phyloP scores from a whole-genome alignment of 2,888 invertebrate species.

The Stenolophus ochropezus region DNA sequence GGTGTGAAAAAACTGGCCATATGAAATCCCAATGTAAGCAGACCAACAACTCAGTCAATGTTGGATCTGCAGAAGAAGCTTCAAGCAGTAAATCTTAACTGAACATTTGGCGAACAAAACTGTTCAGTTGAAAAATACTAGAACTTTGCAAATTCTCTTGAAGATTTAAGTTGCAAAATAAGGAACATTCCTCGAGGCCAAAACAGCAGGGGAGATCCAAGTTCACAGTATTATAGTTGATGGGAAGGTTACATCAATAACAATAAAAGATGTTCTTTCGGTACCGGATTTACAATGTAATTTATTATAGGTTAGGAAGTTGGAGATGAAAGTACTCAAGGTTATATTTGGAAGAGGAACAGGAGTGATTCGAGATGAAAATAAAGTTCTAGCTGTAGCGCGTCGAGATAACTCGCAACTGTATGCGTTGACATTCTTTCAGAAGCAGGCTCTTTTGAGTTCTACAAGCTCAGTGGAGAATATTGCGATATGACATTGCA shows the following conservation, averaged over 20 bases:
- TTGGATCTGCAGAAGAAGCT: slow-evolving; percentile 51
- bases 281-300: slow-evolving; percentile 62
- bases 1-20: background rate
- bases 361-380: slow-evolving; percentile 62
- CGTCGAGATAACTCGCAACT: slow-evolving; percentile 57
- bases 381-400: slow-evolving; percentile 55
- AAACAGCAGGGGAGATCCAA: slow-evolving; percentile 58
- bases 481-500: slow-evolving; percentile 61
- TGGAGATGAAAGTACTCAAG: slow-evolving; percentile 63
- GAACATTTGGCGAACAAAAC: slow-evolving; percentile 62
- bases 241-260: slow-evolving; percentile 57
- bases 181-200: slow-evolving; percentile 58
- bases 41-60: no score
- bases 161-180: slow-evolving; percentile 63
- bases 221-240: slow-evolving; percentile 53
- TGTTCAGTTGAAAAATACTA: slow-evolving; percentile 58
- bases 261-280: slow-evolving; percentile 62
- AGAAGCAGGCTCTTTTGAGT: background rate
- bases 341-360: slow-evolving; percentile 63
- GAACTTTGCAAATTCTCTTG: slow-evolving; percentile 59
- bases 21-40: slow-evolving; percentile 64
- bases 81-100: no score
- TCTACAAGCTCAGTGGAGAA: background rate
- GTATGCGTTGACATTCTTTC: slow-evolving; percentile 59
- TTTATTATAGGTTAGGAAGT: slow-evolving; percentile 63